Evolutionary conservation across 2,888 invertebrate species (phyloP), one percentile per base, ranked within the genome.

Genomic region (Adelognathus sp.): DNA sequence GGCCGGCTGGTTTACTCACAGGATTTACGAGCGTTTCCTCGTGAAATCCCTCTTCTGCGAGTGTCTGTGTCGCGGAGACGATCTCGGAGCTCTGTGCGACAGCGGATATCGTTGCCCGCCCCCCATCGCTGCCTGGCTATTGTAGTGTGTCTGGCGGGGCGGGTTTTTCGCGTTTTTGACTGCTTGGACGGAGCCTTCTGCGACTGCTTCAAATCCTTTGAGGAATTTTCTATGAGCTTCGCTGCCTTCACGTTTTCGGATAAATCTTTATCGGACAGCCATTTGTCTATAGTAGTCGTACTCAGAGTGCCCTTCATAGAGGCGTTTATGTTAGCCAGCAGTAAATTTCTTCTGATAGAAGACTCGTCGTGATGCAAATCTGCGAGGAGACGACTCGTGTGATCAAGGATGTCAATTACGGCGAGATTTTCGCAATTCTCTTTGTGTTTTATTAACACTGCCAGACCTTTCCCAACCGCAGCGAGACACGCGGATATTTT

Each of bases 1-100:
- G 41, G 16, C 80, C 81, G 6, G 76, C 66, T 83, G 80, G 50
- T 44, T 18, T 27, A 58, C 77, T 67, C 33, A 67, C 67, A 33
- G 1, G 9, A 14, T 2, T 14, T 27, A 63, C n/a, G 46, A 64
- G 14, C n/a, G n/a, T n/a, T n/a, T n/a, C n/a, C n/a, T n/a, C n/a
- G n/a, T n/a, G n/a, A n/a, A n/a, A n/a, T n/a, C n/a, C n/a, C n/a
- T n/a, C n/a, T n/a, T n/a, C n/a, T n/a, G n/a, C n/a, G n/a, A n/a
- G n/a, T n/a, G n/a, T n/a, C n/a, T n/a, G n/a, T n/a, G n/a, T n/a
- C n/a, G n/a, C n/a, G n/a, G n/a, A n/a, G n/a, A n/a, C n/a, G n/a
- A n/a, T n/a, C n/a, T n/a, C n/a, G n/a, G n/a, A n/a, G n/a, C n/a
- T n/a, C n/a, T n/a, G n/a, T n/a, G n/a, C n/a, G n/a, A n/a, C n/a